These are phyloP conservation scores for Umimayanthus chanpuru DNA, from an alignment of 92 coral and sea anemone species.

Conservation along the genomic window DNA sequence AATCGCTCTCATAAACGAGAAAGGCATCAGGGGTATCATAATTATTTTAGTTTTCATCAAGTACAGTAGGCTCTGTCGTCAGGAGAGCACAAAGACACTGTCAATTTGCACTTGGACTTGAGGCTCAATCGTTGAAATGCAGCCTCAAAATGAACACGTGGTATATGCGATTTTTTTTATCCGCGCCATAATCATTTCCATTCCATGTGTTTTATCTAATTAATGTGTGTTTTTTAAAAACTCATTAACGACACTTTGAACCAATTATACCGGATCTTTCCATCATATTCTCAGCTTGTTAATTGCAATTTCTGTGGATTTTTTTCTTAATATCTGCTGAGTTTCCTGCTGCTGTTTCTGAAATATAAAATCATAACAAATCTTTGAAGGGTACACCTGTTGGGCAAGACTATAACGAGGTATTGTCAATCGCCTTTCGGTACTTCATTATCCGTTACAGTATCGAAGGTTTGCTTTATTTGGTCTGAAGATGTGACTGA, in stretches of 20 bases:
- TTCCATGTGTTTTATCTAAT: constrained; percentile 5
- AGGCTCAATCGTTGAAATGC: not conserved
- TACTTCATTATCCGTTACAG: not conserved
- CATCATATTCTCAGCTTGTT: constrained; percentile 4
- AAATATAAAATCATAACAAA: not conserved
- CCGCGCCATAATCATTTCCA: constrained; percentile 1
- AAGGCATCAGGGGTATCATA: not conserved
- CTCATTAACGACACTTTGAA: constrained; percentile 41
- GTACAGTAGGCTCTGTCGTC: not conserved
- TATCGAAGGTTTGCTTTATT: not conserved
- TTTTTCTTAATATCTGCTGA: not conserved
- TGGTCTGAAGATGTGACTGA: not conserved
- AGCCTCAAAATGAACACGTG: not conserved
- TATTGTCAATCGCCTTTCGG: not conserved
- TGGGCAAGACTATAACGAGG: not conserved
- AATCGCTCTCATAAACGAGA: not conserved
- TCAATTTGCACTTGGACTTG: not conserved
- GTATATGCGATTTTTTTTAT: no score
- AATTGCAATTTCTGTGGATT: not conserved
- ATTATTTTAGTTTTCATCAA: not conserved
- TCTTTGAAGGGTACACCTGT: not conserved
- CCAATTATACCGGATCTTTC: constrained; percentile 22
- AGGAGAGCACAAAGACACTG: not conserved
- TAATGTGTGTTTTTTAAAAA: constrained; percentile 24
- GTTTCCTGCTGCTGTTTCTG: not conserved